These are phyloP conservation scores for Pluvialis apricaria DNA, from an alignment of 2,113 vertebrate genomes.

Conservation along the genomic window DNA sequence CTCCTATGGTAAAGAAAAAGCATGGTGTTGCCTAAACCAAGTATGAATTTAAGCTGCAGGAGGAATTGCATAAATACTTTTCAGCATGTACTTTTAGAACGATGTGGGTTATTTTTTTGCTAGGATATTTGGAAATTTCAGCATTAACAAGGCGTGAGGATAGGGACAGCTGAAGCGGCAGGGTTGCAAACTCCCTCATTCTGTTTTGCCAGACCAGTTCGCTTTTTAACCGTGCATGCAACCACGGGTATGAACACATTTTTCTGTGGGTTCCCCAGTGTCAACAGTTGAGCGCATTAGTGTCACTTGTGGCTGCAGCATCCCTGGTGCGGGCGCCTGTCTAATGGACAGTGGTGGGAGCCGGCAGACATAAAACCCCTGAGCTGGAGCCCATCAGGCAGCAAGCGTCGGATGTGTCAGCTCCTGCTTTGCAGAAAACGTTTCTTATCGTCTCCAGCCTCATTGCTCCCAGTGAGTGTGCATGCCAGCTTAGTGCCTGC, in stretches of 20 bases:
- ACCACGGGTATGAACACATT: neutral
- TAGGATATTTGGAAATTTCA: neutral
- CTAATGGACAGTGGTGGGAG: slow-evolving; percentile 50
- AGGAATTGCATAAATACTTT: neutral
- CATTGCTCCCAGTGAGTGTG: slow-evolving; percentile 12
- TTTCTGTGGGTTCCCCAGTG: slow-evolving; percentile 10
- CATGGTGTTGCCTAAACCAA: neutral
- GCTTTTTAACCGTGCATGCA: neutral
- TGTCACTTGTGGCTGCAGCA: slow-evolving; percentile 46
- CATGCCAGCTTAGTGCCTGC: slow-evolving; percentile 21
- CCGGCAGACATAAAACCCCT: slow-evolving; percentile 31
- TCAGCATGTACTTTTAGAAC: neutral
- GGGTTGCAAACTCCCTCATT: neutral
- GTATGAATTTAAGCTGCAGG: neutral
- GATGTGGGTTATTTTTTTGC: accelerated
- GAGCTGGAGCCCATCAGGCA: slow-evolving; percentile 55
- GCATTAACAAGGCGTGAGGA: neutral
- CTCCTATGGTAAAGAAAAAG: neutral
- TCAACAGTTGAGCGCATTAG: slow-evolving; percentile 27
- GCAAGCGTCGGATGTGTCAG: slow-evolving; percentile 9
- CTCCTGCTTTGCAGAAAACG: slow-evolving; percentile 19
- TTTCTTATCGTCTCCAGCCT: slow-evolving; percentile 5
- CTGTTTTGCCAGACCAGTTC: neutral
- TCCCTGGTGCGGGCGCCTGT: slow-evolving; percentile 4
- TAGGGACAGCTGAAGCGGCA: accelerated